phyloP scores from a whole-genome alignment of 2,113 vertebrate genomes.

The Ammodytes dubius region DNA sequence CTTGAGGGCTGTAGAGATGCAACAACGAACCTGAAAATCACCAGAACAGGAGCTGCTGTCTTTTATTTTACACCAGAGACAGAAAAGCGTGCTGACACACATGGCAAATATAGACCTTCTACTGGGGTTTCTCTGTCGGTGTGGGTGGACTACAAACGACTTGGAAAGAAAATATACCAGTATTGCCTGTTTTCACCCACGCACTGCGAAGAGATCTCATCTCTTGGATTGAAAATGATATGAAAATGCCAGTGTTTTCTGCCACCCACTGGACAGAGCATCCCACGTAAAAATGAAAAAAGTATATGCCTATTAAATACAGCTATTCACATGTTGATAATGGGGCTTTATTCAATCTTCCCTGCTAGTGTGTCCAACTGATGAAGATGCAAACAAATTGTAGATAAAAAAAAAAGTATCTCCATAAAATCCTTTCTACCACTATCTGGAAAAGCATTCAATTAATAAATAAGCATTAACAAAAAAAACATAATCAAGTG shows the following conservation, averaged over 20 bases:
- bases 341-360: background rate
- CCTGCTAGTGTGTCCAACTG: background rate
- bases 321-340: constrained; percentile 7
- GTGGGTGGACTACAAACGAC: background rate
- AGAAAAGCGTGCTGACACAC: background rate
- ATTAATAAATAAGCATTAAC: background rate
- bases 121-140: constrained; percentile 1
- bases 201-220: background rate
- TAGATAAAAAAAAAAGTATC: background rate
- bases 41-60: background rate
- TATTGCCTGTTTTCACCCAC: constrained; percentile 22
- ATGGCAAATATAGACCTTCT: background rate
- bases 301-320: background rate
- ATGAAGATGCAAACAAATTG: constrained; percentile 6
- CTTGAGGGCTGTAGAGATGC: background rate
- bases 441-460: too few species aligned
- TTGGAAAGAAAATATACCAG: background rate
- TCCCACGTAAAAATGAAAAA: constrained; percentile 10
- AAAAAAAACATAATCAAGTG: background rate
- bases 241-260: background rate
- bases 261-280: constrained; percentile 2
- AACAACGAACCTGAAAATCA: background rate
- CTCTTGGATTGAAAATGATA: constrained; percentile 3
- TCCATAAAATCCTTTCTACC: background rate
- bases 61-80: background rate